Base-by-base conservation (phyloP, 2,797 vertebrate species). In the Aldrovandia affinis region DNA sequence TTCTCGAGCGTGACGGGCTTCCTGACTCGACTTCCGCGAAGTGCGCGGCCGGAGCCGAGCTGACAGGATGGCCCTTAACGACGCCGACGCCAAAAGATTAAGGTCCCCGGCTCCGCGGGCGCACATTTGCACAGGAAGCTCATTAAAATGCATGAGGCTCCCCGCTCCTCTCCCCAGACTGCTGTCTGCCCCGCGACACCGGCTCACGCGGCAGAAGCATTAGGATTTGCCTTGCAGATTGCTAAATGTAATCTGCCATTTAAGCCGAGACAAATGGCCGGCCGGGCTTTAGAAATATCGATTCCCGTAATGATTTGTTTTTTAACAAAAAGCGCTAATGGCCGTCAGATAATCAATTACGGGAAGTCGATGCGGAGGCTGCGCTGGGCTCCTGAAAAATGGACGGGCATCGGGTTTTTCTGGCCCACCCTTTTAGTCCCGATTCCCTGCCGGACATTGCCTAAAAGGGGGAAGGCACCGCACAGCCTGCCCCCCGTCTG, bases 271-370 rank as follows among this genome's bases (percentile, higher is more conserved):
- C 96, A 96, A 97, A 97, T 96, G 96, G 95, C 96, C 95, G 94
- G 89, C 93, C 88, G 36, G 94, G 95, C 96, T 97, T 95, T 96
- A 95, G 95, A 95, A 95, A 94, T 96, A 97, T 97, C 91, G 97
- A 97, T 96, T 95, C 93, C 94, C 94, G 94, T 96, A 97, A 97
- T 94, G 96, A 97, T 97, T 97, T 97, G 96, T 97, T 97, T 50
- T 96, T 97, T 97, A 97, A 97, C 97, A 97, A 97, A 97, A 97
- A 96, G 95, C 94, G 95, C 96, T 98, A 98, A 97, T 97, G 97
- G 96, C 95, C 95, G 96, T 96, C 95, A 96, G 95, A 97, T 97
- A 97, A 98, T 98, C 97, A 96, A 98, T 95, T 97, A 97, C 94
- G 95, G 94, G 96, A 95, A 96, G 96, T 97, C 96, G 95, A 97